phyloP scores from a whole-genome alignment of 2,113 vertebrate genomes.

The Callorhinus ursinus region DNA sequence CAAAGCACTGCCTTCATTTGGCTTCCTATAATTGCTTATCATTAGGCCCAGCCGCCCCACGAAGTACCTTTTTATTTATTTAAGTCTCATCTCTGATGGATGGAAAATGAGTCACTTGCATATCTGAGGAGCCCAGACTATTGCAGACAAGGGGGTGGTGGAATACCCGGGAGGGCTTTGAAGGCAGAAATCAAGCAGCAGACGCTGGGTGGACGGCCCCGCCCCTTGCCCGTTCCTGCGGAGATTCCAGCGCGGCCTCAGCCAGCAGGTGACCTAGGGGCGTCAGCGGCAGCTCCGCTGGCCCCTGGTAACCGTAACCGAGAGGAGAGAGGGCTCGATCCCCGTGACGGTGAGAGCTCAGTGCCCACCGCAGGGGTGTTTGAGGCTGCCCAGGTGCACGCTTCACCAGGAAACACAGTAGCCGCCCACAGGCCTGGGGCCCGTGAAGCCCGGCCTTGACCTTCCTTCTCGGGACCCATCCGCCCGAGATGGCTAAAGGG shows the following conservation, averaged over 20 bases:
- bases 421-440: not conserved
- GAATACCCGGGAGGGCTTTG: slow-evolving; percentile 81
- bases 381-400: not conserved
- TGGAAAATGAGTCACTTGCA: slow-evolving; percentile 88
- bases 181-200: slow-evolving; percentile 69
- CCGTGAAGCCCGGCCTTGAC: not conserved
- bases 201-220: too few relatives aligned
- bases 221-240: not conserved
- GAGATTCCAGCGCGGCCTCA: not conserved
- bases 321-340: not conserved
- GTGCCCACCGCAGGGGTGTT: not conserved
- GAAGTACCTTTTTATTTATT: slow-evolving; percentile 91
- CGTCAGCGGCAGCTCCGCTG: not conserved
- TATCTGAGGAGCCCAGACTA: slow-evolving; percentile 87
- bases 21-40: slow-evolving; percentile 91
- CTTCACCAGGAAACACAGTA: not conserved
- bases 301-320: not conserved
- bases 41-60: slow-evolving; percentile 88
- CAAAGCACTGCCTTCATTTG: slow-evolving; percentile 89
- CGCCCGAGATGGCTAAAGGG: slow-evolving; percentile 1
- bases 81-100: slow-evolving; percentile 89
- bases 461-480: slow-evolving; percentile 43
- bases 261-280: not conserved
- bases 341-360: fast-evolving
- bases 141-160: slow-evolving; percentile 79